These are phyloP conservation scores for Megaceryle maxima DNA, from an alignment of 2,113 vertebrate species.

Conservation along the genomic window DNA sequence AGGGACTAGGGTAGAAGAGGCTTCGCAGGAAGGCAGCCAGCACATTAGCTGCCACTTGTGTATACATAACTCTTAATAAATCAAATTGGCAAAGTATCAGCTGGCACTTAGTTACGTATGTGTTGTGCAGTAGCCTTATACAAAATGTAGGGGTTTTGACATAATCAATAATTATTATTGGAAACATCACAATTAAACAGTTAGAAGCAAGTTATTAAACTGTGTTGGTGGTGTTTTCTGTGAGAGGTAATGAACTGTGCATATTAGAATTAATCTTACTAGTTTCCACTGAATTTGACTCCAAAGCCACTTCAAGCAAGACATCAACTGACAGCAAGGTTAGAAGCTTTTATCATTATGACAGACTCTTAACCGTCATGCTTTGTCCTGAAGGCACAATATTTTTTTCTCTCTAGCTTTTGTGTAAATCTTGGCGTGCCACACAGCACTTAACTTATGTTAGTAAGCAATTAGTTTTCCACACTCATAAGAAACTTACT, in stretches of 20 bases:
- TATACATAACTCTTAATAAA: conserved; percentile 23
- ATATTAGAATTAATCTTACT: neutral
- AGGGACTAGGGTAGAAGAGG: neutral
- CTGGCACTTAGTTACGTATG: neutral
- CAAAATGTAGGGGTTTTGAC: neutral
- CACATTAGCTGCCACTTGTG: conserved; percentile 33
- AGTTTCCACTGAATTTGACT: neutral
- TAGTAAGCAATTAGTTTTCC: neutral
- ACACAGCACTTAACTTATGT: neutral
- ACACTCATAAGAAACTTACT: neutral
- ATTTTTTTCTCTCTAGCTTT: neutral
- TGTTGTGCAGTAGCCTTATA: neutral
- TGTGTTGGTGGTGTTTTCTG: neutral
- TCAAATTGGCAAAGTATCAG: conserved; percentile 52
- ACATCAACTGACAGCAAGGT: neutral
- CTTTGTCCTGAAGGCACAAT: neutral
- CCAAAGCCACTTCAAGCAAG: neutral
- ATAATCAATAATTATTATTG: conserved; percentile 55
- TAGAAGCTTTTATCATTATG: neutral
- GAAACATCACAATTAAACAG: conserved; percentile 4
- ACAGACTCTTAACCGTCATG: fast-evolving
- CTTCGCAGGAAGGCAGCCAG: conserved; percentile 45
- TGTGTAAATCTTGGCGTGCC: neutral
- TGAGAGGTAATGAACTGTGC: conserved; percentile 1
- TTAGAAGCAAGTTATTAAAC: conserved; percentile 23